A percentile compares a stretch with the other conserved stretches of the same genome.
These are phyloP conservation scores for Himalopsyche japonica DNA, from an alignment of 2,888 invertebrate species.

Conservation along the genomic window DNA sequence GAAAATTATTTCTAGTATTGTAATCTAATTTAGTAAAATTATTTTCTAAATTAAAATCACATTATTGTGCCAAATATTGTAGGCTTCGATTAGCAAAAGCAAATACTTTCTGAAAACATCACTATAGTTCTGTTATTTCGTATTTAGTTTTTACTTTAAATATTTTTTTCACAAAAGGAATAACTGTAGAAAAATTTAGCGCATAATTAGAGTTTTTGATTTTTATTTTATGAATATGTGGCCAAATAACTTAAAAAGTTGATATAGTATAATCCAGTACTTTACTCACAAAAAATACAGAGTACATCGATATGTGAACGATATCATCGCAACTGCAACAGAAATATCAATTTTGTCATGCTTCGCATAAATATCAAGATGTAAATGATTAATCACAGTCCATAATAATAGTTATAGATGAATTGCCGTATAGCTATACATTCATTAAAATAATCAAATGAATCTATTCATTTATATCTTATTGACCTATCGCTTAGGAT, in stretches of 20 bases:
- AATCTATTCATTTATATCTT: not conserved
- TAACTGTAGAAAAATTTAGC: too few species aligned
- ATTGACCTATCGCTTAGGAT: not conserved
- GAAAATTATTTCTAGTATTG: too few species aligned
- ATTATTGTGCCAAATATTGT: not conserved
- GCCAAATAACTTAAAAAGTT: not conserved
- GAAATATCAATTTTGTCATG: not conserved
- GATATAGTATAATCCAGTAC: not conserved
- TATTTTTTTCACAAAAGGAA: too few species aligned
- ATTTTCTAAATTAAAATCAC: too few species aligned
- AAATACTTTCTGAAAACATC: too few species aligned
- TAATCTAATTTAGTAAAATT: too few species aligned
- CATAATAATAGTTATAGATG: not conserved
- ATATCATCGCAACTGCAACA: not conserved
- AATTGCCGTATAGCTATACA: not conserved
- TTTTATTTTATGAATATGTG: not conserved
- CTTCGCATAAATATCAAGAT: not conserved
- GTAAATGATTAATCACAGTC: not conserved
- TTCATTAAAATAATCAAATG: not conserved
- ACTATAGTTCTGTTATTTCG: too few species aligned
- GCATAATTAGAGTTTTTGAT: too few species aligned
- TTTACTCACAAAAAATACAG: not conserved
- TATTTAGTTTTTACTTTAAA: too few species aligned
- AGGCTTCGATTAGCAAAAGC: not conserved
- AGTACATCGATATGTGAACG: not conserved